Percentiles rank a stretch among this genome's conserved stretches.
These are phyloP conservation scores for Zaprionus lachaisei DNA, from an alignment of 1,140 invertebrate genomes.

Conservation along the genomic window DNA sequence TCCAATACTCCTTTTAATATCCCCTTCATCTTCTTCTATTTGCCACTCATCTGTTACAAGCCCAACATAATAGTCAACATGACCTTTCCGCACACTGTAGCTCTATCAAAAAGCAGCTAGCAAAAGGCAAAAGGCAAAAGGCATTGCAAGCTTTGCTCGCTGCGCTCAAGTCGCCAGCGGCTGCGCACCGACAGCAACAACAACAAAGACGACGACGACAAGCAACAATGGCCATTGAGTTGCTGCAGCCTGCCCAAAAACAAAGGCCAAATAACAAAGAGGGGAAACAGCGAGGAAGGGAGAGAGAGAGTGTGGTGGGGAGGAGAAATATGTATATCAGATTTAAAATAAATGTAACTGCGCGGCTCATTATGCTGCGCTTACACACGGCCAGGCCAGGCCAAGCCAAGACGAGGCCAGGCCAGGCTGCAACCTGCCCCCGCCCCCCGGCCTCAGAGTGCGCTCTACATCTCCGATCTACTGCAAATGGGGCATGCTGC, in stretches of 20 bases:
- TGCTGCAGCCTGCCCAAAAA: conserved; percentile 70
- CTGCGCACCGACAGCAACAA: conserved; percentile 50
- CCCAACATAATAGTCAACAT: not conserved
- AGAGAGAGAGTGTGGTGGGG: conserved; percentile 30
- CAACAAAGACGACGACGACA: conserved; percentile 25
- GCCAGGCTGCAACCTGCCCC: conserved; percentile 10
- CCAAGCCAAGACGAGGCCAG: not conserved
- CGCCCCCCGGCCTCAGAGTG: not conserved
- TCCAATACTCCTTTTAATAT: no score
- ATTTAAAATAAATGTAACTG: conserved; percentile 84
- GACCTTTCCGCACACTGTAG: conserved; percentile 29
- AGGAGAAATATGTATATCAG: conserved; percentile 81
- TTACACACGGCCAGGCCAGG: conserved; percentile 55
- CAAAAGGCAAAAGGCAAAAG: conserved; percentile 38
- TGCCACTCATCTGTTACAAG: not conserved
- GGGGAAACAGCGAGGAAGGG: conserved; percentile 55
- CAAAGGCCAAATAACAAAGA: conserved; percentile 59
- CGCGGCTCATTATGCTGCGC: conserved; percentile 81
- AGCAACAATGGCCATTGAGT: conserved; percentile 63
- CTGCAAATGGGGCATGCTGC: conserved; percentile 48
- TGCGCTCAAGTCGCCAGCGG: conserved; percentile 63
- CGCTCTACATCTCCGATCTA: not conserved
- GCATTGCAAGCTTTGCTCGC: conserved; percentile 52
- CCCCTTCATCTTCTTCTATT: no score
- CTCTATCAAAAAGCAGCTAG: conserved; percentile 71